Percentiles rank a stretch among this genome's conserved stretches.
These are phyloP conservation scores for Prunella fulvescens DNA, from an alignment of 2,113 vertebrate species.

Conservation along the genomic window DNA sequence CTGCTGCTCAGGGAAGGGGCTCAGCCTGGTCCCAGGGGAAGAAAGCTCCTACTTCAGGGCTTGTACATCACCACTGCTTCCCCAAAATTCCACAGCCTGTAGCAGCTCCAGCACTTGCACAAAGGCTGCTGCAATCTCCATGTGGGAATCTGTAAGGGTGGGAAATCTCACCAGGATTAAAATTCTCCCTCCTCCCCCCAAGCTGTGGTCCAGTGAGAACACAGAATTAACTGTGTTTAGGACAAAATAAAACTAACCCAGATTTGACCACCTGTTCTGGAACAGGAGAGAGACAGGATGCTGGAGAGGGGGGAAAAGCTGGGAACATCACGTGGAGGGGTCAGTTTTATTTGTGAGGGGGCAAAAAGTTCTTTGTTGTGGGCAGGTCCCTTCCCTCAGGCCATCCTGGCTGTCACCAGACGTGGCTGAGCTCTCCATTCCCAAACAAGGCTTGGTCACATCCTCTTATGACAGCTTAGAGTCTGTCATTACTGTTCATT, in stretches of 20 bases:
- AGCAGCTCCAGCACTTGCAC: neutral
- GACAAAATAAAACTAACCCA: neutral
- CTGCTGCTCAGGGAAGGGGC: too few species aligned
- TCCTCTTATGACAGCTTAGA: slow-evolving; percentile 7
- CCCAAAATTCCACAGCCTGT: neutral
- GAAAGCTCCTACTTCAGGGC: neutral
- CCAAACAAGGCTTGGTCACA: neutral
- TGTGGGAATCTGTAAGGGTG: neutral
- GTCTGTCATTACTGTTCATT: neutral
- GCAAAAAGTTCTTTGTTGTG: neutral
- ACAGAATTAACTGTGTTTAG: neutral
- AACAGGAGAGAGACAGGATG: neutral
- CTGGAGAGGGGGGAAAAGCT: neutral
- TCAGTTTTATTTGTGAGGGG: neutral
- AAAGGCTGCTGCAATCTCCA: neutral
- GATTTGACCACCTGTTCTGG: neutral
- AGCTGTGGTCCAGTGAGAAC: neutral
- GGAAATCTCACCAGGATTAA: neutral
- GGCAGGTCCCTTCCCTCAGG: neutral
- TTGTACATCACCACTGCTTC: neutral
- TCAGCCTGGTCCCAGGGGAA: neutral
- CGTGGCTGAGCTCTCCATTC: neutral
- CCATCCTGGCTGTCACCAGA: neutral
- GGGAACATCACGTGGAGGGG: neutral
- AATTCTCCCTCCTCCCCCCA: neutral